Evolutionary conservation across 2,797 vertebrate genomes (phyloP).

Genomic region (Yasuhikotakia modesta): DNA sequence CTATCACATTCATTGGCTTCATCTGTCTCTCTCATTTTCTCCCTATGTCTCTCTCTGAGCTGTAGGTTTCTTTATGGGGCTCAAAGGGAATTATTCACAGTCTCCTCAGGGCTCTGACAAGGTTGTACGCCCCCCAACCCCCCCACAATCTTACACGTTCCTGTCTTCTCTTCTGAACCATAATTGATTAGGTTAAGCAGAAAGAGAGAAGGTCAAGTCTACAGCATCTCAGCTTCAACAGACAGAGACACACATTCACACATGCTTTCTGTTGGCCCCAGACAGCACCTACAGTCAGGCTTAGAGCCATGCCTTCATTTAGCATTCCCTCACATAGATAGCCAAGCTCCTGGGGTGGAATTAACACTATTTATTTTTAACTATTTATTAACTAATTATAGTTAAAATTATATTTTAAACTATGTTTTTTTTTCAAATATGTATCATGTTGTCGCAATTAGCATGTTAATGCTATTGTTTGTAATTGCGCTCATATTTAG

Average conservation of each 20-base stretch:
- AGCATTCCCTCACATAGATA: constrained; percentile 16
- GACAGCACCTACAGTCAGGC: constrained; percentile 7
- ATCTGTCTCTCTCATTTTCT: not conserved
- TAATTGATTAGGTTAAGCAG: constrained; percentile 84
- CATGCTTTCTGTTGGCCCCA: not conserved
- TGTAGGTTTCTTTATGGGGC: constrained; percentile 70
- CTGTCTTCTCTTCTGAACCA: constrained; percentile 76
- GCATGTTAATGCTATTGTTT: no score
- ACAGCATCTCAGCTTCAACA: constrained; percentile 65
- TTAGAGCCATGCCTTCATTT: constrained; percentile 4
- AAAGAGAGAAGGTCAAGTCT: constrained; percentile 73
- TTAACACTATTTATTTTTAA: no score
- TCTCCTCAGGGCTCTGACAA: constrained; percentile 78
- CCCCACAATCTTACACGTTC: constrained; percentile 18
- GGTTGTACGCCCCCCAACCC: constrained; percentile 63
- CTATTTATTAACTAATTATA: no score
- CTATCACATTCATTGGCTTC: not conserved
- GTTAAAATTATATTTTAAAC: no score
- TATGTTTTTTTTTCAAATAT: no score
- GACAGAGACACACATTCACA: constrained; percentile 58
- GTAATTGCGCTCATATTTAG: no score
- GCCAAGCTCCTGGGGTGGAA: no score
- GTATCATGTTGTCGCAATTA: no score
- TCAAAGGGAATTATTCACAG: constrained; percentile 81
- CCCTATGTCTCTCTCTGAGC: constrained; percentile 19